A percentile compares a stretch with the other conserved stretches of the same genome.
phyloP scores from a whole-genome alignment of 2,797 vertebrate species.

The Prunella strophiata region DNA sequence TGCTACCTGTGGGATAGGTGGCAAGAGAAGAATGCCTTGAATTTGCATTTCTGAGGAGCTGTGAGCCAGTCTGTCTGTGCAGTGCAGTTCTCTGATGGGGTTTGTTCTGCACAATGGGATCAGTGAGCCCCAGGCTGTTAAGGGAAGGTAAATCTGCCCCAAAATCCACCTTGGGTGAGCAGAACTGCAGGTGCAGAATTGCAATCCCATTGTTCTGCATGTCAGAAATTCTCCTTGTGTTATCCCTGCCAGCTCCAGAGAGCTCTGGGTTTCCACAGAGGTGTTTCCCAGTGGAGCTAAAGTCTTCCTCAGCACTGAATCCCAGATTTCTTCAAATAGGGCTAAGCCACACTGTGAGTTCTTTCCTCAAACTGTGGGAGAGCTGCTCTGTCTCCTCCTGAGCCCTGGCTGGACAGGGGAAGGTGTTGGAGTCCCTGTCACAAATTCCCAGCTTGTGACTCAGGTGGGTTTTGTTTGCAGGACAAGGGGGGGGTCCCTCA shows the following conservation, averaged over 20 bases:
- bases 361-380: not conserved
- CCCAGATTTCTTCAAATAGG: not conserved
- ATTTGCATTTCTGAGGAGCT: not conserved
- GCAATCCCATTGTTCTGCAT: accelerated
- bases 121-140: not conserved
- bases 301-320: not conserved
- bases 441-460: accelerated
- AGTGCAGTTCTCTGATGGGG: not conserved
- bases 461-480: not conserved
- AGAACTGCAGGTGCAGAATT: not conserved
- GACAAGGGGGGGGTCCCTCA: too few species aligned
- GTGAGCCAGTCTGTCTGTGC: not conserved
- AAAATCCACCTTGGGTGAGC: accelerated
- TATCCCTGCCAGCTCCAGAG: not conserved
- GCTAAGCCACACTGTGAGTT: not conserved
- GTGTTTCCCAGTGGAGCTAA: not conserved
- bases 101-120: not conserved
- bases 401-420: not conserved
- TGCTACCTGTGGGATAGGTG: not conserved
- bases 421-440: not conserved
- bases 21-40: not conserved
- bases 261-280: not conserved
- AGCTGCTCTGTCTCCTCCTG: not conserved
- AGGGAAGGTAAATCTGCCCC: not conserved
- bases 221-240: not conserved